These are phyloP conservation scores for Dendronephthya gigantea DNA, from an alignment of 64 coral and sea anemone genomes.

Conservation along the genomic window DNA sequence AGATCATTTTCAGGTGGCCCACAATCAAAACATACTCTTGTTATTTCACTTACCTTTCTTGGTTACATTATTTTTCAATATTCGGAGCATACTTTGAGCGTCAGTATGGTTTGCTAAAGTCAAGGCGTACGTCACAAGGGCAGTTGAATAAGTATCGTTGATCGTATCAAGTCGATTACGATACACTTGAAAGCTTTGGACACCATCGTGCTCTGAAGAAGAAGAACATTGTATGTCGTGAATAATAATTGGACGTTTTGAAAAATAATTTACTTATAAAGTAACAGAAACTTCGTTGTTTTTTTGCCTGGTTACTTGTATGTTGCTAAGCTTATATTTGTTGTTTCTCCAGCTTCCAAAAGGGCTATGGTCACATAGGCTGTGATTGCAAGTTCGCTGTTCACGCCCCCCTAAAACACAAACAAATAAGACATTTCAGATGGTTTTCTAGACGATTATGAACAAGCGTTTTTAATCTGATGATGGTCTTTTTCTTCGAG, in stretches of 20 bases:
- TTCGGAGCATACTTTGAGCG: background rate
- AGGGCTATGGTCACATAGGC: conserved; percentile 34
- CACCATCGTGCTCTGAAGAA: conserved; percentile 1
- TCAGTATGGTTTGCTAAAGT: conserved; percentile 16
- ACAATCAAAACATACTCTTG: too few species aligned
- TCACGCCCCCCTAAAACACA: conserved; percentile 43
- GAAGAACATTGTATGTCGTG: background rate
- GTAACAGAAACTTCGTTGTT: too few species aligned
- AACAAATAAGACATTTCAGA: too few species aligned
- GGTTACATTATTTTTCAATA: conserved; percentile 21
- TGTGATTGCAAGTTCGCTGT: conserved; percentile 36
- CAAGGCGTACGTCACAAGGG: conserved; percentile 22
- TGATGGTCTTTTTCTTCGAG: too few species aligned
- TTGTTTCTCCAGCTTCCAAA: conserved; percentile 28
- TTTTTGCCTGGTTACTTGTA: too few species aligned
- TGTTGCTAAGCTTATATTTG: background rate
- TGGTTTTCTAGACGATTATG: background rate
- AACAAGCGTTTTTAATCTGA: too few species aligned
- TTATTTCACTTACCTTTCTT: background rate
- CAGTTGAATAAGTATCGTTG: conserved; percentile 23
- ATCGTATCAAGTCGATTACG: conserved; percentile 3
- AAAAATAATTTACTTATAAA: too few species aligned
- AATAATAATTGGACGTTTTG: too few species aligned
- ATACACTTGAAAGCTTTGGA: conserved; percentile 18
- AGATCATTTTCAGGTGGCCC: too few species aligned